Evolutionary conservation across 2,113 vertebrate genomes (phyloP).

Genomic region (Acrocephalus kingi): DNA sequence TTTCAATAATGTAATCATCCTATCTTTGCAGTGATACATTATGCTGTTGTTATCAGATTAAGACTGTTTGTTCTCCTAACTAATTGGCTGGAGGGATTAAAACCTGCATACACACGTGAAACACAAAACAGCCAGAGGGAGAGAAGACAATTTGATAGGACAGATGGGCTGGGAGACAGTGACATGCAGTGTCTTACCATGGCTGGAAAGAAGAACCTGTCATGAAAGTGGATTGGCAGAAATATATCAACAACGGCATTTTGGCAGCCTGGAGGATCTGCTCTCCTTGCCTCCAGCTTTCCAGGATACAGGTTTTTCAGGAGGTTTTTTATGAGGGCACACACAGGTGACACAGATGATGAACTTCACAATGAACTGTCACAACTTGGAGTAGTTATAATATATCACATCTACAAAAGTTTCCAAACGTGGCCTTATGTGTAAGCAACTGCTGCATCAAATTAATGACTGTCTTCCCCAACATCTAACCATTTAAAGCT

Average conservation of each 20-base stretch:
- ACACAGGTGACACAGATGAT: neutral
- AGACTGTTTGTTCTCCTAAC: neutral
- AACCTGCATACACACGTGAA: neutral
- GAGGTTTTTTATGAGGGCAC: neutral
- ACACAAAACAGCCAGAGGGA: neutral
- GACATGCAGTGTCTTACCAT: neutral
- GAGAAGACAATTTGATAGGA: slow-evolving; percentile 24
- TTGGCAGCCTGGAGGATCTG: neutral
- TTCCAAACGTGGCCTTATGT: neutral
- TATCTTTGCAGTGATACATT: neutral
- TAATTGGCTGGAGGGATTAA: slow-evolving; percentile 41
- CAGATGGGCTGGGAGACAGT: neutral
- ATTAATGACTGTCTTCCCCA: neutral
- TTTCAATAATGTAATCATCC: neutral
- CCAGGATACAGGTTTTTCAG: neutral
- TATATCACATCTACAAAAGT: neutral
- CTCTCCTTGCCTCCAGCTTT: neutral
- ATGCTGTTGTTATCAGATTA: slow-evolving; percentile 30
- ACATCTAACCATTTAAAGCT: neutral
- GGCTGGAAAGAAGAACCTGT: neutral
- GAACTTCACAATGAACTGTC: neutral
- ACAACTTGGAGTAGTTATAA: neutral
- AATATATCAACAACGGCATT: neutral
- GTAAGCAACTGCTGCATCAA: neutral
- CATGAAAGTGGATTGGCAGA: neutral